phyloP scores from a whole-genome alignment of 1,140 invertebrate species.

The Zelostemma sp. region DNA sequence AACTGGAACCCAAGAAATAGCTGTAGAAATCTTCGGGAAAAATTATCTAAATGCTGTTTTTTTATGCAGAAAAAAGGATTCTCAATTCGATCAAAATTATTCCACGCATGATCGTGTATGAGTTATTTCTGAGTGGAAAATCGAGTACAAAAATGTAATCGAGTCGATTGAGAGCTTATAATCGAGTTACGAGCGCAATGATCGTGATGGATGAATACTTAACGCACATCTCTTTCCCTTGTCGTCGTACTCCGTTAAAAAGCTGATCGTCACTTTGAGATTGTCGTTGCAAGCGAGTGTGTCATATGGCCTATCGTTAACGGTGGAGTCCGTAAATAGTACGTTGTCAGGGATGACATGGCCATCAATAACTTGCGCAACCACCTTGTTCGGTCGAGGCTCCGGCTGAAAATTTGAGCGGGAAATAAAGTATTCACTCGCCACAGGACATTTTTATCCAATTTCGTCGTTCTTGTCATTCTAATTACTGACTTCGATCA shows the following conservation, averaged over 20 bases:
- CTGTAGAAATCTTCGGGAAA: background rate
- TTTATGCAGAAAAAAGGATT: too few relatives aligned
- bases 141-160: too few relatives aligned
- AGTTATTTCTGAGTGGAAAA: too few relatives aligned
- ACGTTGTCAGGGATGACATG: slow-evolving; percentile 91
- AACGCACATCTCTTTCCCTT: slow-evolving; percentile 71
- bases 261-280: slow-evolving; percentile 84
- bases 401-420: slow-evolving; percentile 69
- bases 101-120: too few relatives aligned
- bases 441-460: background rate
- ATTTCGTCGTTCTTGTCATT: background rate
- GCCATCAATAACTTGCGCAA: slow-evolving; percentile 87
- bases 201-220: slow-evolving; percentile 1
- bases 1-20: slow-evolving; percentile 72
- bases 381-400: slow-evolving; percentile 78
- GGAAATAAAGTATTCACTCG: slow-evolving; percentile 23
- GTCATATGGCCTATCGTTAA: slow-evolving; percentile 77
- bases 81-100: too few relatives aligned
- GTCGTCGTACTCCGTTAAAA: slow-evolving; percentile 75
- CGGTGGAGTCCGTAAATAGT: slow-evolving; percentile 86
- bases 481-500: too few relatives aligned
- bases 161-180: too few relatives aligned
- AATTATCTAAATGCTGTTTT: too few relatives aligned
- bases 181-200: background rate
- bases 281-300: slow-evolving; percentile 86